Conservation (phyloP, 2,797 vertebrate species). For the Margarornis squamiger region DNA sequence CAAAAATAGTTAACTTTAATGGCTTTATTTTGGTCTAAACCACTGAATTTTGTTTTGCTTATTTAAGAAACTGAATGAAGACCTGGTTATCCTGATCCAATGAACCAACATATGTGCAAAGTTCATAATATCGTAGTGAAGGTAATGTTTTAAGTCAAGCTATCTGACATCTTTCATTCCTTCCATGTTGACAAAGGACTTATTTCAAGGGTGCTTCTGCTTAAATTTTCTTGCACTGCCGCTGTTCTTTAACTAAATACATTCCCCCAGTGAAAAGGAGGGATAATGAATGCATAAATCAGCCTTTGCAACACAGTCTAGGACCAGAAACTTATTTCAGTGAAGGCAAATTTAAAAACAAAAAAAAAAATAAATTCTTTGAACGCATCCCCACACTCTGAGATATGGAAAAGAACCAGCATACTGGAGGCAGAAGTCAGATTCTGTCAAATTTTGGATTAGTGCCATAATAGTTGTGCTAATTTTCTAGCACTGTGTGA, state of each 20-base stretch:
- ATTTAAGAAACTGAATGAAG: not conserved
- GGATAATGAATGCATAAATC: not conserved
- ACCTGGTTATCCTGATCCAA: not conserved
- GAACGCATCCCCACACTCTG: not conserved
- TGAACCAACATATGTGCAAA: not conserved
- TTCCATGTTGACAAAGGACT: not conserved
- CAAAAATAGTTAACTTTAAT: not conserved
- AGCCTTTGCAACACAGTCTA: not conserved
- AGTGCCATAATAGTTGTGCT: not conserved
- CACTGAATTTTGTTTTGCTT: not conserved
- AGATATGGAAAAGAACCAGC: not conserved
- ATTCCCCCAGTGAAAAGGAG: not conserved
- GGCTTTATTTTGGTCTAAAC: not conserved
- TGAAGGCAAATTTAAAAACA: not conserved
- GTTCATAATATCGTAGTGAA: not conserved
- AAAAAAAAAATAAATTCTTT: not conserved
- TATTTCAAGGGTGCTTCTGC: not conserved
- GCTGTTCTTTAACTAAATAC: not conserved
- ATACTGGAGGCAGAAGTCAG: not conserved
- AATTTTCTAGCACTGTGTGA: not conserved
- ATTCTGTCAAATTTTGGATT: not conserved
- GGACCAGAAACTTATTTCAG: not conserved
- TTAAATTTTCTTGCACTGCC: not conserved
- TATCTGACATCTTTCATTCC: not conserved
- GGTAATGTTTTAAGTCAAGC: not conserved